Percentiles rank a stretch among this genome's conserved stretches.
Evolutionary conservation across 2,888 invertebrate species (phyloP).

Genomic region (Drosophila monieri): DNA sequence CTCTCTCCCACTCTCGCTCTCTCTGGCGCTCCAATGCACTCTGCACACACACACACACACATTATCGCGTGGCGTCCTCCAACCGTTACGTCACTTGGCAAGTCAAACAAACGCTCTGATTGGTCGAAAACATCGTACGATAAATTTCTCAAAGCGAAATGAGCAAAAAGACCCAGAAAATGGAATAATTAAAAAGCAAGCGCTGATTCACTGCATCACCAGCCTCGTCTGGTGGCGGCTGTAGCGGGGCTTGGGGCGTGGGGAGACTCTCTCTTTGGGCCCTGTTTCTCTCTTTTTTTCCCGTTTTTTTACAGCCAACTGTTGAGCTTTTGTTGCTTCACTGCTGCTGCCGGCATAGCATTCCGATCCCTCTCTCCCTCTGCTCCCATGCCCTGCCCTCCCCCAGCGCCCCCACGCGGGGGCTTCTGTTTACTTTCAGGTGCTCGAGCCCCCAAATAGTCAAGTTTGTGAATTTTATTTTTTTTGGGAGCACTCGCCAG

Average conservation of each 20-base stretch:
- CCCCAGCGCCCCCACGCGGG: neutral
- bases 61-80: conserved; percentile 63
- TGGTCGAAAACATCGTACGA: conserved; percentile 84
- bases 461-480: conserved; percentile 8
- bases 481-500: neutral
- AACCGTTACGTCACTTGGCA: conserved; percentile 81
- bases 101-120: conserved; percentile 79
- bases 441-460: conserved; percentile 37
- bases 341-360: conserved; percentile 38
- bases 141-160: conserved; percentile 76
- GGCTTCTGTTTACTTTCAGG: conserved; percentile 31
- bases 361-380: conserved; percentile 9
- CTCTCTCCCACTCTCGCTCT: neutral
- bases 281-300: conserved; percentile 6
- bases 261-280: conserved; percentile 4
- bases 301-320: conserved; percentile 44
- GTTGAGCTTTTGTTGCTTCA: conserved; percentile 56
- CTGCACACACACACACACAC: conserved; percentile 8
- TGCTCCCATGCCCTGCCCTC: conserved; percentile 11
- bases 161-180: conserved; percentile 67
- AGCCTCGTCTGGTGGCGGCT: conserved; percentile 20
- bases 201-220: conserved; percentile 44
- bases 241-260: conserved; percentile 1
- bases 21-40: conserved; percentile 18
- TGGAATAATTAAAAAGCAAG: conserved; percentile 60